Percentiles rank a stretch among this genome's conserved stretches.
Evolutionary conservation across 2,797 vertebrate species (phyloP).

Genomic region (Molossus alvarezi): DNA sequence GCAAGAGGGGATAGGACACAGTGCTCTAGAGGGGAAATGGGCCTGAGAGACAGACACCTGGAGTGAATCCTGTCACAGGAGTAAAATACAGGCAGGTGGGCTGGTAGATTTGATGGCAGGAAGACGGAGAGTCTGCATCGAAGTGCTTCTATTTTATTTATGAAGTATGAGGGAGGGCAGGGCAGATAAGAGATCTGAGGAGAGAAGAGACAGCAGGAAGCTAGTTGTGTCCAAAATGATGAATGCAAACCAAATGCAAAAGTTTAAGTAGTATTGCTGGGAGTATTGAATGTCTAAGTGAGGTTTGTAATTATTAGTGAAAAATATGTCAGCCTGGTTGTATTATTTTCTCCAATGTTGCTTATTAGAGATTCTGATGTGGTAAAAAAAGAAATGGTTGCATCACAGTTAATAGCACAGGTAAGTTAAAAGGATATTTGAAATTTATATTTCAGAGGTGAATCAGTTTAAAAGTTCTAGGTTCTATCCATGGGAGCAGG

Average conservation of each 20-base stretch:
- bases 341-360: constrained; percentile 31
- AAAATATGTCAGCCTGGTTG: not conserved
- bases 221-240: not conserved
- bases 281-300: not conserved
- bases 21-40: not conserved
- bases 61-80: not conserved
- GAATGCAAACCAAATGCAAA: constrained; percentile 19
- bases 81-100: not conserved
- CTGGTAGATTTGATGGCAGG: not conserved
- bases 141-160: constrained; percentile 38
- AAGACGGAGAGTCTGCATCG: not conserved
- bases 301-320: constrained; percentile 3
- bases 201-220: not conserved
- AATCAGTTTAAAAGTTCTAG: not conserved
- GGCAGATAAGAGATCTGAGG: not conserved
- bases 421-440: not conserved
- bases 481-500: not conserved
- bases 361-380: not conserved
- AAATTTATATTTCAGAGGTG: not conserved
- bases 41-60: not conserved
- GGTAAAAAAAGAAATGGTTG: not conserved
- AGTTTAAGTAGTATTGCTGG: not conserved
- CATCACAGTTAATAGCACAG: not conserved
- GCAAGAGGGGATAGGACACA: not conserved
- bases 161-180: not conserved